phyloP scores from a whole-genome alignment of 1,140 invertebrate genomes.

The Dufourea novaeangliae region DNA sequence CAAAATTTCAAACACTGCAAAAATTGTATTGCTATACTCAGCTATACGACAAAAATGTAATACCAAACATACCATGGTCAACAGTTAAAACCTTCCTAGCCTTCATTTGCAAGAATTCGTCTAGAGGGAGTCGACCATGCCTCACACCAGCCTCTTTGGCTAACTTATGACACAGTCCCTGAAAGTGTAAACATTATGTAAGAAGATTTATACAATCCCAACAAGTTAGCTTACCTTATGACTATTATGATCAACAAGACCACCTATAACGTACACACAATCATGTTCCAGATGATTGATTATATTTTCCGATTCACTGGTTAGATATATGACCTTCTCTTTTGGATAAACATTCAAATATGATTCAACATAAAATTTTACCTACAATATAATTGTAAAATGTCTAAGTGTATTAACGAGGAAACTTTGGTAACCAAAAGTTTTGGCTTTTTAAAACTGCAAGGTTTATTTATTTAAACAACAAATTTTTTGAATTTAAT shows the following conservation, averaged over 20 bases:
- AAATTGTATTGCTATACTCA: constrained; percentile 86
- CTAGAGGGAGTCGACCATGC: constrained; percentile 94
- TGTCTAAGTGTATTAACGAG: neutral
- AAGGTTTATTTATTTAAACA: too few relatives aligned
- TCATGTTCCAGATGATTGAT: constrained; percentile 89
- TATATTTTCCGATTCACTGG: constrained; percentile 96
- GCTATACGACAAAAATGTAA: constrained; percentile 12
- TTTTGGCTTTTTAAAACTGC: too few relatives aligned
- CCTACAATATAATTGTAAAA: constrained; percentile 80
- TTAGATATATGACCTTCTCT: constrained; percentile 93
- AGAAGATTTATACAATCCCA: constrained; percentile 23
- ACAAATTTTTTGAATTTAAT: too few relatives aligned
- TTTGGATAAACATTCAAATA: constrained; percentile 89
- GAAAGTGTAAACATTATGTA: constrained; percentile 49
- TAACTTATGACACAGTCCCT: constrained; percentile 92
- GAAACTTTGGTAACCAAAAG: too few relatives aligned
- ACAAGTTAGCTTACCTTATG: constrained; percentile 87
- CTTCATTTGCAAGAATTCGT: constrained; percentile 95
- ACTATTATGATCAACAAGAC: constrained; percentile 97
- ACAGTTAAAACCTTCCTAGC: constrained; percentile 97
- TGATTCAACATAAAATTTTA: constrained; percentile 85
- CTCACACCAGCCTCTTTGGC: constrained; percentile 89
- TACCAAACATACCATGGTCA: constrained; percentile 90
- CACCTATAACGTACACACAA: constrained; percentile 96
- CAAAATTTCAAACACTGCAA: constrained; percentile 96